Evolutionary conservation across 2,888 invertebrate species (phyloP), one percentile per base, ranked within the genome.

Genomic region (Drosophila peninsularis): DNA sequence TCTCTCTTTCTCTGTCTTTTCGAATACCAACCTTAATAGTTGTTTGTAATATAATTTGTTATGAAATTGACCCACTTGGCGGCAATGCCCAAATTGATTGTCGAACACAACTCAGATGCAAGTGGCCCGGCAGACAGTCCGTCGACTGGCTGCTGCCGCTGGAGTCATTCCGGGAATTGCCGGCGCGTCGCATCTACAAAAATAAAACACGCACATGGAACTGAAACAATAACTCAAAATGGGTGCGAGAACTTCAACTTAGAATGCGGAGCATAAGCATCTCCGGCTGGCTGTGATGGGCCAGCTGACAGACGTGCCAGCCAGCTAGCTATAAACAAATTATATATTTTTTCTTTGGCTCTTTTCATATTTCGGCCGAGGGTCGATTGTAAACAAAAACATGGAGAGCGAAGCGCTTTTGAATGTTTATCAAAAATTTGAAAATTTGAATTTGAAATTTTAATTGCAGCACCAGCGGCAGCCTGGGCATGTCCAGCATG

Each of bases 401-500:
- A 30, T 30, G 58, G 13, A 52, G 36, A 24, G 39, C 50, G 24
- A 45, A n/a, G 41, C 49, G 27, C 36, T 55, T 19, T 13, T 10
- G 50, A 57, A 74, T 79, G 80, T 80, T 76, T 80, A 76, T 76
- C 49, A 53, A 56, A 76, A 57, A 58, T 56, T 77, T 53, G 24
- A 76, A 57, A 58, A 58, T 81, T 39, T 53, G 19, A 54, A 30
- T 54, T 54, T 24, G 52, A 52, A 61, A 27, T 53, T 68, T 67
- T 56, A 24, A 64, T 82, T 88, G 27, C 71, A 83, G 88, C 56
- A 88, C 82, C 58, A 72, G 68, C 49, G 72, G 79, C 68, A 75
- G 81, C 61, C 80, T 90, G 82, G 90, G 87, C 44, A 90, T 92
- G 83, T 89, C 84, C 71, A 90, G 87, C 69, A 90, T 92, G 86